Conservation (phyloP, 2,113 vertebrate genomes). For the Dipodomys spectabilis region DNA sequence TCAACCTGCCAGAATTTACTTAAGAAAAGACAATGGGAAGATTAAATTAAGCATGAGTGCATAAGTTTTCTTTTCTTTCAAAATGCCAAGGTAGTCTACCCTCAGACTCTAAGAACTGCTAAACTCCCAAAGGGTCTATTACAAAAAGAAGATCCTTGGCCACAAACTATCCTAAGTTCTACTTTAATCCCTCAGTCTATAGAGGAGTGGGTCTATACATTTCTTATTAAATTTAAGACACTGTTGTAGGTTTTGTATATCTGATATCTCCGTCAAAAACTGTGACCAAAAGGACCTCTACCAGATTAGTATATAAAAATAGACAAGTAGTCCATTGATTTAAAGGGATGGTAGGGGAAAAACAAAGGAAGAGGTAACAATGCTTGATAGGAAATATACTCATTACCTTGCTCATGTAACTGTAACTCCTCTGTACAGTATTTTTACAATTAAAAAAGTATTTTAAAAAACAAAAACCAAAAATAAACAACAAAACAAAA, state of each 20-base stretch:
- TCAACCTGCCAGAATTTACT: neutral
- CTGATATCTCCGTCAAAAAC: neutral
- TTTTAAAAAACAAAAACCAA: too few relatives aligned
- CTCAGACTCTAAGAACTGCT: neutral
- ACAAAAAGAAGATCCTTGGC: neutral
- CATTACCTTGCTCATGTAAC: too few relatives aligned
- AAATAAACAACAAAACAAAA: neutral
- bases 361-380: too few relatives aligned
- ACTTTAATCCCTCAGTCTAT: neutral
- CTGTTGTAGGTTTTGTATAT: neutral
- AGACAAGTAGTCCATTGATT: neutral
- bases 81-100: neutral
- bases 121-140: neutral
- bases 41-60: neutral
- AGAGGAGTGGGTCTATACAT: accelerated
- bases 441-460: too few relatives aligned
- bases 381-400: too few relatives aligned
- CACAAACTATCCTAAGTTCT: neutral
- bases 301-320: neutral
- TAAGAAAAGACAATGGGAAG: neutral
- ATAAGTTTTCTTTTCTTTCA: neutral
- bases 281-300: neutral
- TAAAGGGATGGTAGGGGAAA: too few relatives aligned
- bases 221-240: neutral
- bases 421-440: too few relatives aligned